Percentiles rank a stretch among this genome's conserved stretches.
phyloP scores from a whole-genome alignment of 2,113 vertebrate genomes.

The Pyrgilauda ruficollis region DNA sequence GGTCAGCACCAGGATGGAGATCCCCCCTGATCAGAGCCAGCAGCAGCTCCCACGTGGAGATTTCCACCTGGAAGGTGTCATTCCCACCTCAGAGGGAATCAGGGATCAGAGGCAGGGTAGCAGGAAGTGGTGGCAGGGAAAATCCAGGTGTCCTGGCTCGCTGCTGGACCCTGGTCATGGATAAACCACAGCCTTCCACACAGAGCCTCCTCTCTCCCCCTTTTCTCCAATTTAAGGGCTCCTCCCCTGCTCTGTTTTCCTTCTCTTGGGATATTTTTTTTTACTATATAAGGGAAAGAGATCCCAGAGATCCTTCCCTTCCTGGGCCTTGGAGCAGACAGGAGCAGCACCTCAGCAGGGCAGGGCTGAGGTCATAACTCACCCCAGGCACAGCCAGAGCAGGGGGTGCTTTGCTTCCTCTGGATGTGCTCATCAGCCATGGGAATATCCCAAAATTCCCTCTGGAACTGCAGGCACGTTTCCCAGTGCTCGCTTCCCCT shows the following conservation, averaged over 20 bases:
- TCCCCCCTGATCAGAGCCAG: not conserved
- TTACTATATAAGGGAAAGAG: slow-evolving; percentile 52
- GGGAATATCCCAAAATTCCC: not conserved
- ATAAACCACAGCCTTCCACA: not conserved
- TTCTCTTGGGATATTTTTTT: slow-evolving; percentile 8
- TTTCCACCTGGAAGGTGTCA: not conserved
- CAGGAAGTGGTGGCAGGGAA: not conserved
- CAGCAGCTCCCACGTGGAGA: not conserved
- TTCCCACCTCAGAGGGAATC: not conserved
- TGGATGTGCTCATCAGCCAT: not conserved
- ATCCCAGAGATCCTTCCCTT: not conserved
- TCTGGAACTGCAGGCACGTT: not conserved
- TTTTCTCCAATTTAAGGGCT: not conserved
- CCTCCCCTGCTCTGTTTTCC: not conserved
- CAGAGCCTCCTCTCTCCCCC: not conserved
- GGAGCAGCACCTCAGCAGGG: slow-evolving; percentile 42
- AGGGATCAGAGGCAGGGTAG: not conserved
- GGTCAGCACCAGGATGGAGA: not conserved
- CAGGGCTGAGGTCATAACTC: not conserved
- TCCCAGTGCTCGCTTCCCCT: not conserved
- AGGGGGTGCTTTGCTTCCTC: not conserved
- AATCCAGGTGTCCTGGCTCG: not conserved
- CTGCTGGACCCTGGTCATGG: no score
- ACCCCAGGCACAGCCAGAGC: not conserved
- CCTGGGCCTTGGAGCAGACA: not conserved